Base-by-base conservation (phyloP, 1,140 invertebrate genomes). In the Hycleus cichorii region DNA sequence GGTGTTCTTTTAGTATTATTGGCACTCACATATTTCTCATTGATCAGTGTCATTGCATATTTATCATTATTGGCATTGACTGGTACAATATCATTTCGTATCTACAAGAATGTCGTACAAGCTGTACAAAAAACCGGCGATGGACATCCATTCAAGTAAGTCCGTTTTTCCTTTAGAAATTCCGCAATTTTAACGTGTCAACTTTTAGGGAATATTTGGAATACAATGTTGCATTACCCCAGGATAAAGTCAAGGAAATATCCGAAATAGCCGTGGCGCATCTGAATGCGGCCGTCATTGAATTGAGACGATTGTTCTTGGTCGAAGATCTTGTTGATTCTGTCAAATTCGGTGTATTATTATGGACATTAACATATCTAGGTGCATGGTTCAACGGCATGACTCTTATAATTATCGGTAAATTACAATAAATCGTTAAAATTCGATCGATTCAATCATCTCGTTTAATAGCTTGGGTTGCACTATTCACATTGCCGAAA, bases 311-410 rank as follows among this genome's bases (percentile, higher is more conserved):
- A 72, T 81, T 98, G 63, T 95, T 98, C 77, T 81, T 98, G 58
- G 93, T 97, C 67, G 95, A 98, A 76, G 95, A 97, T 78, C 79
- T 97, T 64, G 85, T 97, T 54, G 95, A 98, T 77, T 97, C 95
- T 43, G 83, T 93, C 66, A 93, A 97, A 82, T 97, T 97, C 77
- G 91, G 86, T 65, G 83, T 95, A 59, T 77, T 93, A 62, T 80
- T 97, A 68, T 98, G 95, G 93, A 88, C 88, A 69, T 81, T 97
- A 72, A 98, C 95, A 27, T 98, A 97, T 75, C 81, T 98, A 66
- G 95, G 95, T 65, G 86, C 92, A 66, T 96, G 92, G 90, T 98
- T 98, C 82, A 98, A 97, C 78, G 95, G 95, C 73, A 90, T 98
- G 84, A 97, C 94, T 64, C 83, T 97, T 65, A 84, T 97, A 70